Base-by-base conservation (phyloP, 2,113 vertebrate genomes). In the Hemichromis elongatus region DNA sequence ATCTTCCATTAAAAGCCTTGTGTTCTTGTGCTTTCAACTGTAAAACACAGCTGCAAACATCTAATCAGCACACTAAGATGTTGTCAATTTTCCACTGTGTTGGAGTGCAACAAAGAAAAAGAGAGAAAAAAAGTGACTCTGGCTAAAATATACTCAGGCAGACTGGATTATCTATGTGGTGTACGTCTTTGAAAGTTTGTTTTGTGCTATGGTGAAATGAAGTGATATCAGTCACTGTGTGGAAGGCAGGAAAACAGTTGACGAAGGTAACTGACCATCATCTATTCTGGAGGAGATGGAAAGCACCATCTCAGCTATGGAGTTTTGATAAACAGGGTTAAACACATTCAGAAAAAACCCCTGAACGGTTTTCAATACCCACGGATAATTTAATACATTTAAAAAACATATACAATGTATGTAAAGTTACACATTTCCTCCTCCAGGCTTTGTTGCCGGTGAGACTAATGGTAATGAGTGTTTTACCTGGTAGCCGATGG, bases 401-500 rank as follows among this genome's bases (percentile, higher is more conserved):
- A 73, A 75, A 73, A 73, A 75, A 12, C 24, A 18, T 73, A 28
- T 73, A 47, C 40, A 73, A 73, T 50, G 45, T 6, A 50, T 50
- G 45, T 50, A 50, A 50, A 6, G 14, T 18, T 16, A 3, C 16
- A 26, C 21, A 47, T 9, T 7, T 28, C 47, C 24, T 24, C 66
- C 35, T 73, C 24, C 40, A 73, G 40, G 40, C 40, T 47, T 73
- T 26, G 28, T 73, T 47, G 42, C 68, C 50, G 16, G 42, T 28
- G 68, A 73, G 24, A 30, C 24, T 47, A 73, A 63, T 19, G 18
- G 7, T 28, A 73, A 52, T 19, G 13, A 11, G 9, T 56, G 19
- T 66, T 59, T 90, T 81, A 99, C 98, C 97, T 99, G 96, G 95
- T 99, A 99, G 91, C 98, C 98, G 4, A 98, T 92, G 35, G 98